These are phyloP conservation scores for Zaprionus tsacasi DNA, from an alignment of 1,140 invertebrate species.

Conservation along the genomic window DNA sequence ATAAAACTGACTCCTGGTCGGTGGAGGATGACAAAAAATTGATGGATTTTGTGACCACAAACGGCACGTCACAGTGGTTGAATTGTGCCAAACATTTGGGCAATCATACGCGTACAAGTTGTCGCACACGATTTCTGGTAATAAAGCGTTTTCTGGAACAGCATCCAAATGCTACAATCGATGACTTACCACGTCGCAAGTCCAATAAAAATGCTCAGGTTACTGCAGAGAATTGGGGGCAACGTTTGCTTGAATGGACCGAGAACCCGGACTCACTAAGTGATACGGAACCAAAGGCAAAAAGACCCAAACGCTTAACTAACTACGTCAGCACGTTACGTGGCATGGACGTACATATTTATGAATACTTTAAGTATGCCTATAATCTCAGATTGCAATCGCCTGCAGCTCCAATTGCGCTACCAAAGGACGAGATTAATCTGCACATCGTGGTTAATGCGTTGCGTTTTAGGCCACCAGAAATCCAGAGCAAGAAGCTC, in stretches of 20 bases:
- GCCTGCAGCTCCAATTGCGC: neutral
- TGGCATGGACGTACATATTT: constrained; percentile 37
- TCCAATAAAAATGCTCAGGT: constrained; percentile 31
- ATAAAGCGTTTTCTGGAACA: constrained; percentile 81
- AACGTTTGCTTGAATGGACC: constrained; percentile 60
- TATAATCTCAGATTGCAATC: constrained; percentile 62
- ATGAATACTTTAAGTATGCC: constrained; percentile 70
- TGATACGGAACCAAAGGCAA: constrained; percentile 1
- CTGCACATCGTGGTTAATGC: constrained; percentile 26
- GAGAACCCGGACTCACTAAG: constrained; percentile 46
- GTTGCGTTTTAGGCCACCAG: constrained; percentile 24
- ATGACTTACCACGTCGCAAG: constrained; percentile 71
- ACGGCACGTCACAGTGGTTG: constrained; percentile 84
- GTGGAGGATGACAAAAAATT: constrained; percentile 84
- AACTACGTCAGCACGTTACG: neutral
- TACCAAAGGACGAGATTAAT: constrained; percentile 36
- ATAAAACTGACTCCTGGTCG: constrained; percentile 84
- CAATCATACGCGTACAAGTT: constrained; percentile 84
- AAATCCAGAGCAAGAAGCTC: neutral
- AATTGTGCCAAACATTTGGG: constrained; percentile 83
- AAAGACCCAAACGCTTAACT: neutral
- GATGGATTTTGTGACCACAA: constrained; percentile 75
- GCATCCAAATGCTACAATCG: constrained; percentile 70
- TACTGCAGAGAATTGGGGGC: constrained; percentile 69
- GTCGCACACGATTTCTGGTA: constrained; percentile 84